Conservation (phyloP, 2,797 vertebrate species). For the Pampus argenteus region DNA sequence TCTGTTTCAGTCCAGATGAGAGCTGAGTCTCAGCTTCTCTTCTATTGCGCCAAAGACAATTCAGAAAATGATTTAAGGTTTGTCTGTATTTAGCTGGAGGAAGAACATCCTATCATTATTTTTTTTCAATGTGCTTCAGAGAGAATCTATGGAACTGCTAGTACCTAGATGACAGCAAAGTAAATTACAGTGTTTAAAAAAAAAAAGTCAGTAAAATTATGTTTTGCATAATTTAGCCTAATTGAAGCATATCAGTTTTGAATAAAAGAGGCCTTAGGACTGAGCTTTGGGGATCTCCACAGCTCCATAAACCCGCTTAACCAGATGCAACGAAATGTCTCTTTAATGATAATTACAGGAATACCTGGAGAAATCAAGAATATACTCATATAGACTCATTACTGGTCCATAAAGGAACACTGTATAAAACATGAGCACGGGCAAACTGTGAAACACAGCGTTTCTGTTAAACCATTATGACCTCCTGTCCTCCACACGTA, state of each 20-base stretch:
- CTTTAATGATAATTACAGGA: background rate
- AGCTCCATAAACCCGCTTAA: background rate
- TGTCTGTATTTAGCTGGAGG: background rate
- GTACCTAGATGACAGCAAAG: background rate
- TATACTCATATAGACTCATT: background rate
- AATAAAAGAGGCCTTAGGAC: background rate
- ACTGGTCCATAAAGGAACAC: background rate
- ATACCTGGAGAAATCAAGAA: too few species aligned
- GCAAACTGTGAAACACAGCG: too few species aligned
- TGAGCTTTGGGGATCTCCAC: background rate
- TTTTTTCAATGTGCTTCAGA: background rate
- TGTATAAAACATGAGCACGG: too few species aligned
- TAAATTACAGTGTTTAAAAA: background rate
- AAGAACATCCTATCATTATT: too few species aligned
- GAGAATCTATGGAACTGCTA: background rate
- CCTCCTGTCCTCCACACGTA: background rate
- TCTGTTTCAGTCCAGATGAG: background rate
- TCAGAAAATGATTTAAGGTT: background rate
- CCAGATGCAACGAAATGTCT: background rate
- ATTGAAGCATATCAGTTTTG: background rate
- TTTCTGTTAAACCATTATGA: background rate
- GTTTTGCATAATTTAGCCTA: background rate
- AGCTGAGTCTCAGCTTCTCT: background rate
- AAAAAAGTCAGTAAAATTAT: background rate
- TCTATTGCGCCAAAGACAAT: background rate